Base-by-base conservation (phyloP, 1,140 invertebrate species). In the Sinella curviseta region DNA sequence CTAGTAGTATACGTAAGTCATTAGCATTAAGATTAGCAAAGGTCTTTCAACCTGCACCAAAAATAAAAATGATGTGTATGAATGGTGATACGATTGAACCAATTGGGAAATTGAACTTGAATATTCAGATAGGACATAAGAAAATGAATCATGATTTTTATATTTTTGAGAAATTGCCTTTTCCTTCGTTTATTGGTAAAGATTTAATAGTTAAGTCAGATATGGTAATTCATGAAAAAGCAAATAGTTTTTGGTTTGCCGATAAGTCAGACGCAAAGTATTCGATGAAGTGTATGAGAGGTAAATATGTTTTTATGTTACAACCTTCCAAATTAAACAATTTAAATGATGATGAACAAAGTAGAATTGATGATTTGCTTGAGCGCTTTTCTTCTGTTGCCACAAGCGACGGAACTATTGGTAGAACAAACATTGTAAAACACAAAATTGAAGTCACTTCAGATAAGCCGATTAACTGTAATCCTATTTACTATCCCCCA, bases 391-490 rank as follows among this genome's bases (percentile, higher is more conserved):
- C 75, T 31, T 39, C 35, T 3, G 70, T 80, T 35, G 65, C 28
- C 16, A 0, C 74, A 28, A 57, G 67, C 1, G 78, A 83, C 39
- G 28, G 31, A 17, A 3, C 24, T 4, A 3, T 76, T 33, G 60
- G 80, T 35, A 30, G 31, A 16, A 81, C 82, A n/a, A 55, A 28
- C 33, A n/a, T 57, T 0, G 48, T 35, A 26, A 31, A 73, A 2
- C 82, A 83, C 48, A 26, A 55, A 20, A 81, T 83, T 55, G 78
- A 80, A n/a, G 1, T 54, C 2, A 28, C 78, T 0, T 65, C 57
- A n/a, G 1, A 39, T 2, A 60, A 34, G n/a, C 14, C 30, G 16
- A 57, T 77, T 14, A 30, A 33, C 3, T 24, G 4, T 0, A 24
- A n/a, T 1, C 81, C 79, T 8, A 76, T 78, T 35, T 24, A 17